Base-by-base conservation (phyloP, 2,113 vertebrate genomes). In the Theropithecus gelada region DNA sequence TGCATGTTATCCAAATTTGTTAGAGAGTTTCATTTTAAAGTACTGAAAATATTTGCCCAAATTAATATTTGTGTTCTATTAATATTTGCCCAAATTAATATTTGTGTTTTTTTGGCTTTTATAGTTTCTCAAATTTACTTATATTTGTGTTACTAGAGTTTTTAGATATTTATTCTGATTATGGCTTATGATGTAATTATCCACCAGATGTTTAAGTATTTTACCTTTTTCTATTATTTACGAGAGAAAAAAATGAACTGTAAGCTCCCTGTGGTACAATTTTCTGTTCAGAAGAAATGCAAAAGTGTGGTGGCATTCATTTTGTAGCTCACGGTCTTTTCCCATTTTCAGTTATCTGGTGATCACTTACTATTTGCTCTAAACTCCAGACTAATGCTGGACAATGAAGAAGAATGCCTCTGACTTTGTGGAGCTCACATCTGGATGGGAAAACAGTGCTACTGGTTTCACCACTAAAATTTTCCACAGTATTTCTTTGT, bases 111-210 rank as follows among this genome's bases (percentile, higher is more conserved):
- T 91, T 52, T 96, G n/a, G 22, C 9, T 57, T 90, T 96, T 90
- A 20, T 50, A 72, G 35, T 82, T 96, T 97, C n/a, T 88, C 20
- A 92, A 8, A 84, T 86, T 35, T 97, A 40, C 52, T 61, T 68
- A 0, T 75, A 22, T 95, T 96, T 87, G 7, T 72, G 27, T 88
- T 97, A 38, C 32, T 87, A n/a, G 35, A 57, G 16, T 55, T 40
- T 92, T 86, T 90, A 88, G 43, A 11, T 38, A 83, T 93, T 97
- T 86, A 73, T 97, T 89, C 52, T 95, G 93, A 91, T 97, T 90
- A 72, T 90, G 35, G 43, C 66, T 95, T 95, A 59, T 85, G 52
- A 83, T 82, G 97, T 93, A 88, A 96, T 94, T 97, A 83, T 52
- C 22, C 18, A 50, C 38, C 70, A 96, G 86, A 45, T 90, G 25